Conservation (phyloP, 2,797 vertebrate species). For the Acipenser ruthenus region DNA sequence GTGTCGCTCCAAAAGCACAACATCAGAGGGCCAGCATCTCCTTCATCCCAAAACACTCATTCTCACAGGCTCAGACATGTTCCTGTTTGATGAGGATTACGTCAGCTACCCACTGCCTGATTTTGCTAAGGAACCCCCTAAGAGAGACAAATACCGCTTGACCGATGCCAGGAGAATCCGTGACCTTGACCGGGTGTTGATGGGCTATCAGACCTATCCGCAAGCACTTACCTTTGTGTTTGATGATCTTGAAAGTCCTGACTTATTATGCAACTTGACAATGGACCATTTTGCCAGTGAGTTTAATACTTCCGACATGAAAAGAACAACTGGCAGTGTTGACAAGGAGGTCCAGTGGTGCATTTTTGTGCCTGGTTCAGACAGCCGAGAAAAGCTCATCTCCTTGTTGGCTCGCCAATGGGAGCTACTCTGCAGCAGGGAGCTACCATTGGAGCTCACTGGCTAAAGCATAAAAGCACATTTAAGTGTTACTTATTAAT, state of each 20-base stretch:
- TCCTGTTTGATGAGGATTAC: constrained; percentile 90
- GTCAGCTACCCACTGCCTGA: constrained; percentile 89
- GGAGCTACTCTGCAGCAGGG: constrained; percentile 86
- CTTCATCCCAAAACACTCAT: constrained; percentile 85
- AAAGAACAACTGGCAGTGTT: constrained; percentile 32
- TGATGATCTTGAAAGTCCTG: constrained; percentile 81
- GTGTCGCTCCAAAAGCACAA: constrained; percentile 31
- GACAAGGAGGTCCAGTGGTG: constrained; percentile 86
- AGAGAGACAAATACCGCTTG: constrained; percentile 81
- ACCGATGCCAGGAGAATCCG: constrained; percentile 82
- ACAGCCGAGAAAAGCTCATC: constrained; percentile 87
- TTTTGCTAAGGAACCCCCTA: constrained; percentile 91
- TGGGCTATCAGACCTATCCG: constrained; percentile 91
- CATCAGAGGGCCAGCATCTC: constrained; percentile 29
- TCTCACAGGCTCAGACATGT: constrained; percentile 80
- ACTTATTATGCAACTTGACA: constrained; percentile 83
- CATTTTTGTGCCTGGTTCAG: constrained; percentile 83
- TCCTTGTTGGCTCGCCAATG: constrained; percentile 88
- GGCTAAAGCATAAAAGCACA: constrained; percentile 46
- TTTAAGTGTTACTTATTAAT: not conserved
- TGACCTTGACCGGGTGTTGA: constrained; percentile 85
- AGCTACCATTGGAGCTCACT: constrained; percentile 88
- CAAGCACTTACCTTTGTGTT: constrained; percentile 89
- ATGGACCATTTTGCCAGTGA: constrained; percentile 80
- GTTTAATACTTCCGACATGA: constrained; percentile 23